phyloP scores from a whole-genome alignment of 2,888 invertebrate genomes.

The Mellilla xanthometata region DNA sequence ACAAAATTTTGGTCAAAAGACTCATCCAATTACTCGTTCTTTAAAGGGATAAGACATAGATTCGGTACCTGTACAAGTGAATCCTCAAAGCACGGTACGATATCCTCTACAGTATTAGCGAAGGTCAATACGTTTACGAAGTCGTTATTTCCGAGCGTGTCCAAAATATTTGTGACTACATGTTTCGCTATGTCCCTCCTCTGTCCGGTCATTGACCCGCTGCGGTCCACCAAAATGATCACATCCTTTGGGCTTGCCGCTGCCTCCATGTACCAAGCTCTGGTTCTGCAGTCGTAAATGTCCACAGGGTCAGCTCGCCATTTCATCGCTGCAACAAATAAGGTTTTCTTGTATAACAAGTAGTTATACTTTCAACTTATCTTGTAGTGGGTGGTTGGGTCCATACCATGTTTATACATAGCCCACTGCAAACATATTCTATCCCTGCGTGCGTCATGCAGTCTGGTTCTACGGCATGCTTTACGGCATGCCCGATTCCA shows the following conservation, averaged over 20 bases:
- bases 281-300: constrained; percentile 96
- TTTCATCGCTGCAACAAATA: constrained; percentile 83
- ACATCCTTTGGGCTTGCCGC: constrained; percentile 98
- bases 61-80: constrained; percentile 95
- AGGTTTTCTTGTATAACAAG: background rate
- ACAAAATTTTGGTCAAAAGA: too few relatives aligned
- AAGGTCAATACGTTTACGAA: constrained; percentile 98
- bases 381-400: constrained; percentile 9
- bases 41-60: too few relatives aligned
- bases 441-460: constrained; percentile 20
- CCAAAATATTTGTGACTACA: constrained; percentile 93
- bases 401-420: constrained; percentile 21
- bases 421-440: constrained; percentile 22
- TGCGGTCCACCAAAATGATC: constrained; percentile 91
- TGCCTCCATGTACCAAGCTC: constrained; percentile 98
- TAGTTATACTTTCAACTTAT: background rate
- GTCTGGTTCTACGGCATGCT: constrained; percentile 21
- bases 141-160: constrained; percentile 98
- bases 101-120: constrained; percentile 89
- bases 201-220: constrained; percentile 96
- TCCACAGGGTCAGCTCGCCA: constrained; percentile 93
- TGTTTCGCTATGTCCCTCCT: constrained; percentile 95
- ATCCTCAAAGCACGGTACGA: constrained; percentile 94
- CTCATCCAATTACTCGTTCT: too few relatives aligned
- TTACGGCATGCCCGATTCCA: constrained; percentile 16